These are phyloP conservation scores for Danionella cerebrum DNA, from an alignment of 2,113 vertebrate genomes.

Conservation along the genomic window DNA sequence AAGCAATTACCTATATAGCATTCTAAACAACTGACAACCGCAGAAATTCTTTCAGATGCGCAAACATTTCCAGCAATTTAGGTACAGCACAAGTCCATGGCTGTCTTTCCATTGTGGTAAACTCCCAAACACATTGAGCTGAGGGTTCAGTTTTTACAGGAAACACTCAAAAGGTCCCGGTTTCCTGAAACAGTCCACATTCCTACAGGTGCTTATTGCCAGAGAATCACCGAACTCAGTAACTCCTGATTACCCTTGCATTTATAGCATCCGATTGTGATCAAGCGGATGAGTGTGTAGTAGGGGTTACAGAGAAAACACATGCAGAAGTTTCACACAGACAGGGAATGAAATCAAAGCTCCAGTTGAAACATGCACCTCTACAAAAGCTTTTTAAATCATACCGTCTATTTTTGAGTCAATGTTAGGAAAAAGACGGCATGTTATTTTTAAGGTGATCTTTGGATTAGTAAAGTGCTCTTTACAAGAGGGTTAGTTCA, in stretches of 20 bases:
- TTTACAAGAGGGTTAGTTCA: neutral
- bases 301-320: constrained; percentile 46
- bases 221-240: constrained; percentile 34
- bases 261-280: constrained; percentile 36
- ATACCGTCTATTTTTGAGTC: neutral
- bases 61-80: neutral
- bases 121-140: neutral
- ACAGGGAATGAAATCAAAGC: constrained; percentile 17
- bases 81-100: neutral
- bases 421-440: neutral
- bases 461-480: neutral
- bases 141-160: neutral
- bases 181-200: neutral
- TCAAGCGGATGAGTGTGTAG: constrained; percentile 31
- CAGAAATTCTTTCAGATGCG: neutral
- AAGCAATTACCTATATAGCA: constrained; percentile 36
- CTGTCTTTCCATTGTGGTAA: neutral
- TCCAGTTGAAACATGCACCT: constrained; percentile 56
- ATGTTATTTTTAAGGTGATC: neutral
- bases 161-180: neutral
- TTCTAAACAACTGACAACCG: neutral
- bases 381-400: too few species aligned
- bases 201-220: constrained; percentile 50
- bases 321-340: constrained; percentile 63
- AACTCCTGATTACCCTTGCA: constrained; percentile 9